Evolutionary conservation across 2,888 invertebrate species (phyloP), one percentile per base, ranked within the genome.

Genomic region (Drosophila prolongata): DNA sequence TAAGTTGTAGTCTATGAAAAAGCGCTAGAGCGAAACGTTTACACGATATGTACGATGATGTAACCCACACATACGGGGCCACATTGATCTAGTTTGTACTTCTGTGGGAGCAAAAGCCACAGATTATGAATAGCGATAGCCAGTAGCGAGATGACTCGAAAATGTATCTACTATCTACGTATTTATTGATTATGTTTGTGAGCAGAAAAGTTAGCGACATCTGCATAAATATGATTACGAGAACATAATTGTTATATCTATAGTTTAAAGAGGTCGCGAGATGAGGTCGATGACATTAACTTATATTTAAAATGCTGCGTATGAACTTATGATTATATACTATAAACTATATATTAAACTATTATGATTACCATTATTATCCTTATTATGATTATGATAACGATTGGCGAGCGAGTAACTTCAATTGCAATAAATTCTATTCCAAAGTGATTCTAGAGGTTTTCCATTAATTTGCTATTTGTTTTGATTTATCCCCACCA

Each of bases 241-340:
- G 37, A 62, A 60, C 46, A 54, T 60, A 69, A 71, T 35, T 66
- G 42, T 74, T 55, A 58, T 65, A 57, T 50, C 46, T 54, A 74
- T 71, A 73, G 55, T 72, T 71, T 62, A 72, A 56, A 58, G 52
- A 43, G 43, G 40, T 68, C 61, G 46, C 68, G 10, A 9, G 30
- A 9, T n/a, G 19, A 19, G 37, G 16, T 40, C 40, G 43, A 42
- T 44, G 43, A 67, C 57, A 67, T 78, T 59, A 77, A 87, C 77
- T 79, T 87, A 77, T 77, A 82, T 79, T 85, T 80, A 83, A 52
- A 87, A 83, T 89, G 90, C 91, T 90, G 90, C 90, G 90, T 90
- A 89, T 82, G 89, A 90, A 90, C 91, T 90, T 90, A 90, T 90
- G 91, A 90, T 89, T 83, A 86, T 76, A 83, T 82, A 80, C 85